phyloP scores from a whole-genome alignment of 2,113 vertebrate species.

The Pachyramphus minor region DNA sequence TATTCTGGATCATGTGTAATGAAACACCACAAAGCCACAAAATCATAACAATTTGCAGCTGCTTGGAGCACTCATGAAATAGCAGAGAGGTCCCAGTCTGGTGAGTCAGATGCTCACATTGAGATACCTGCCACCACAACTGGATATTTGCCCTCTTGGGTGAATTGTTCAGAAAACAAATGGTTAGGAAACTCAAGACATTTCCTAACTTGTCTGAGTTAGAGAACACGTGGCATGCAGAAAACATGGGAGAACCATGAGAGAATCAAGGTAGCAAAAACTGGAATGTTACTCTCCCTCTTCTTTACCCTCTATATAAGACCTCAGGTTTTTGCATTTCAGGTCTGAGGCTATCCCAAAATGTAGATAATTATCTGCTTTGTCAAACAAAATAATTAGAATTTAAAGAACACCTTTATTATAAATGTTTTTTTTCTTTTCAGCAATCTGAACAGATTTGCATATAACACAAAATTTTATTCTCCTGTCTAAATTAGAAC shows the following conservation, averaged over 20 bases:
- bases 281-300: not conserved
- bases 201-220: not conserved
- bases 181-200: not conserved
- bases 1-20: not conserved
- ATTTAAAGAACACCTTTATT: not conserved
- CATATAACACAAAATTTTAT: not conserved
- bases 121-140: not conserved
- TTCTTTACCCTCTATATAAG: not conserved
- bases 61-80: not conserved
- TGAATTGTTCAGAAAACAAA: not conserved
- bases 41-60: not conserved
- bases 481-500: not conserved
- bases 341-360: not conserved
- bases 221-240: not conserved
- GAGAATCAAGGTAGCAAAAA: not conserved
- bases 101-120: not conserved
- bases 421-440: not conserved
- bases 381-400: not conserved
- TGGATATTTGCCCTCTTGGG: not conserved
- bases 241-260: not conserved
- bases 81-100: not conserved
- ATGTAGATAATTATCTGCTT: not conserved
- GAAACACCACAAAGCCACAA: not conserved
- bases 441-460: not conserved
- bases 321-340: not conserved